A percentile compares a stretch with the other conserved stretches of the same genome.
phyloP scores from a whole-genome alignment of 2,797 vertebrate species.

The Channa striata region DNA sequence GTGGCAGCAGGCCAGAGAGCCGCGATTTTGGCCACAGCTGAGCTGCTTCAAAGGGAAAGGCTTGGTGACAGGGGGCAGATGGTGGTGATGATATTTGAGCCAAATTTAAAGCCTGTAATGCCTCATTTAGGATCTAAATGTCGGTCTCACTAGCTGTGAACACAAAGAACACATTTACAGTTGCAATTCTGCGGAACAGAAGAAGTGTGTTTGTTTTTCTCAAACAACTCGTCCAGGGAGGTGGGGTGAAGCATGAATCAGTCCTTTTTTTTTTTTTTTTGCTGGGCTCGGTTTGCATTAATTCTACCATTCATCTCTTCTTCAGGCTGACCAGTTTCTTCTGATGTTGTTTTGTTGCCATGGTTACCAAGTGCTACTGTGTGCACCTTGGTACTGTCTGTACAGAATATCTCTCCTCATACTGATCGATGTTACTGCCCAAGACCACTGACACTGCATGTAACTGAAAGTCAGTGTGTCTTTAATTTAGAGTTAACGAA shows the following conservation, averaged over 20 bases:
- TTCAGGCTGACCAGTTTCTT: conserved; percentile 80
- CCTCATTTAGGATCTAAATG: conserved; percentile 56
- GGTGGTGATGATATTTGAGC: conserved; percentile 64
- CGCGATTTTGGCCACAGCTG: conserved; percentile 59
- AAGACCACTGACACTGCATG: conserved; percentile 45
- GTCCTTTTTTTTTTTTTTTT: conserved; percentile 46
- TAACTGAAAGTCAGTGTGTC: conserved; percentile 32
- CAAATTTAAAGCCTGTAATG: conserved; percentile 63
- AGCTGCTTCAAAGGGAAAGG: conserved; percentile 77
- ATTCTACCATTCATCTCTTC: conserved; percentile 72
- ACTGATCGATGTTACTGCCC: conserved; percentile 53
- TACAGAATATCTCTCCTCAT: conserved; percentile 63
- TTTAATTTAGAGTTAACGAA: conserved; percentile 16
- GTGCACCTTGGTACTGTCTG: conserved; percentile 74
- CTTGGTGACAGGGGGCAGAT: conserved; percentile 80
- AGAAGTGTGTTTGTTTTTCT: conserved; percentile 1
- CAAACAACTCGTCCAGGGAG: conserved; percentile 3
- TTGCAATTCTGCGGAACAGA: conserved; percentile 27
- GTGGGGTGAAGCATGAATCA: conserved; percentile 34
- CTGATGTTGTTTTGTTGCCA: conserved; percentile 88
- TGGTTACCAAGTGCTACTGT: conserved; percentile 85
- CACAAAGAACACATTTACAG: conserved; percentile 37
- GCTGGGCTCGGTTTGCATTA: conserved; percentile 48
- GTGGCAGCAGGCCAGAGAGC: conserved; percentile 67
- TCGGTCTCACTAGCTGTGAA: conserved; percentile 23